phyloP scores from a whole-genome alignment of 1,140 invertebrate species.

The Drosophila miranda region DNA sequence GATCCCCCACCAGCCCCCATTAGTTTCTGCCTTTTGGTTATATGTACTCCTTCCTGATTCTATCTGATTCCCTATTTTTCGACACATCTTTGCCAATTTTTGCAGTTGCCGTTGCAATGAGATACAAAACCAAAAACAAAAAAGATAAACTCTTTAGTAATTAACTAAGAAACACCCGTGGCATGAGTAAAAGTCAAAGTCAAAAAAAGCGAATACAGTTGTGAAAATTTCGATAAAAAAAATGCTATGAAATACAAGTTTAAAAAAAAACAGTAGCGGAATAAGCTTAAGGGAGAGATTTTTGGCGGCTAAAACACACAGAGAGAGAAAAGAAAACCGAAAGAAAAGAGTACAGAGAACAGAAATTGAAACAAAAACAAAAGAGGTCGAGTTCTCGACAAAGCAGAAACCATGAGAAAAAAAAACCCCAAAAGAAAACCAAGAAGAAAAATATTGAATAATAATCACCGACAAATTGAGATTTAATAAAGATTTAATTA shows the following conservation, averaged over 20 bases:
- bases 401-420: slow-evolving; percentile 4
- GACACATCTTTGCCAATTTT: slow-evolving; percentile 59
- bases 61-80: slow-evolving; percentile 57
- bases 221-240: slow-evolving; percentile 40
- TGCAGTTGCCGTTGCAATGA: slow-evolving; percentile 70
- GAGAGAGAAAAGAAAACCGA: slow-evolving; percentile 16
- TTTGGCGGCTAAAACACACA: slow-evolving; percentile 28
- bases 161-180: slow-evolving; percentile 49
- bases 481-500: slow-evolving; percentile 80
- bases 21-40: slow-evolving; percentile 38
- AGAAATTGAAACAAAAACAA: slow-evolving; percentile 11
- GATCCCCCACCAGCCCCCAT: slow-evolving; percentile 18
- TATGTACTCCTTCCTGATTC: slow-evolving; percentile 15
- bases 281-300: slow-evolving; percentile 57
- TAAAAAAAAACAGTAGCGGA: slow-evolving; percentile 47
- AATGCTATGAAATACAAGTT: slow-evolving; percentile 26
- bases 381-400: slow-evolving; percentile 14
- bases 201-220: slow-evolving; percentile 31
- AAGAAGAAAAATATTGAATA: slow-evolving; percentile 68
- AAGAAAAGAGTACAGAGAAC: not conserved
- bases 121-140: slow-evolving; percentile 17
- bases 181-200: slow-evolving; percentile 20
- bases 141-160: slow-evolving; percentile 50
- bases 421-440: slow-evolving; percentile 17
- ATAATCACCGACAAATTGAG: slow-evolving; percentile 79